Evolutionary conservation across 1,140 invertebrate species (phyloP).

Genomic region (Cotesia glomerata): DNA sequence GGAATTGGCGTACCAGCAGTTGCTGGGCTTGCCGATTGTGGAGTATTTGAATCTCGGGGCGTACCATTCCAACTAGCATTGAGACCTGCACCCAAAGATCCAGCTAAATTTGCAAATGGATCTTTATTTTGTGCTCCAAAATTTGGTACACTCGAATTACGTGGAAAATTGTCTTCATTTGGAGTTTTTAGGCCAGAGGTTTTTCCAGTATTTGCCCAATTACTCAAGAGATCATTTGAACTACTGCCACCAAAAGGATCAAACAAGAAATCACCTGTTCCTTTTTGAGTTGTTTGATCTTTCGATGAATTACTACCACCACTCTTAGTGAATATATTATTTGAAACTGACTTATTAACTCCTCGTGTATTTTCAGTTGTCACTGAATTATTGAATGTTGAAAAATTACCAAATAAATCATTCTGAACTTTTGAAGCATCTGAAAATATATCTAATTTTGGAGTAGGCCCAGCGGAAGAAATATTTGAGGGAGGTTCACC

Average conservation of each 20-base stretch:
- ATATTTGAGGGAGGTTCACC: constrained; percentile 14
- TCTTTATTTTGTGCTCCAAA: constrained; percentile 63
- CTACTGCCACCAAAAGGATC: constrained; percentile 49
- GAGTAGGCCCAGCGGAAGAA: constrained; percentile 26
- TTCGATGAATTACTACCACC: constrained; percentile 27
- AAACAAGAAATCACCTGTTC: constrained; percentile 47
- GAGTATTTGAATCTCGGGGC: constrained; percentile 53
- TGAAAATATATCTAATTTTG: constrained; percentile 54
- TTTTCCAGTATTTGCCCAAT: constrained; percentile 40
- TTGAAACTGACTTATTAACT: constrained; percentile 32
- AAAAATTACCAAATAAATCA: constrained; percentile 71
- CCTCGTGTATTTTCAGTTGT: constrained; percentile 37
- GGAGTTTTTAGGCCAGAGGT: constrained; percentile 34
- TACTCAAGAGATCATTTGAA: constrained; percentile 47
- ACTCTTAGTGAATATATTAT: constrained; percentile 46
- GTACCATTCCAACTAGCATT: constrained; percentile 59
- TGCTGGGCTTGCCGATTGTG: constrained; percentile 57
- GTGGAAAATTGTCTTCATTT: constrained; percentile 61
- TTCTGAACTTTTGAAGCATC: constrained; percentile 46
- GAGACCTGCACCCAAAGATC: constrained; percentile 52
- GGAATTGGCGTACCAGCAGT: constrained; percentile 54
- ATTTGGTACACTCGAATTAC: constrained; percentile 69
- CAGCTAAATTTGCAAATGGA: constrained; percentile 66
- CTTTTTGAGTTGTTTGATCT: constrained; percentile 10
- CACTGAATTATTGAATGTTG: constrained; percentile 45